Conservation (phyloP, 2,797 vertebrate species). For the Halcyon badia region DNA sequence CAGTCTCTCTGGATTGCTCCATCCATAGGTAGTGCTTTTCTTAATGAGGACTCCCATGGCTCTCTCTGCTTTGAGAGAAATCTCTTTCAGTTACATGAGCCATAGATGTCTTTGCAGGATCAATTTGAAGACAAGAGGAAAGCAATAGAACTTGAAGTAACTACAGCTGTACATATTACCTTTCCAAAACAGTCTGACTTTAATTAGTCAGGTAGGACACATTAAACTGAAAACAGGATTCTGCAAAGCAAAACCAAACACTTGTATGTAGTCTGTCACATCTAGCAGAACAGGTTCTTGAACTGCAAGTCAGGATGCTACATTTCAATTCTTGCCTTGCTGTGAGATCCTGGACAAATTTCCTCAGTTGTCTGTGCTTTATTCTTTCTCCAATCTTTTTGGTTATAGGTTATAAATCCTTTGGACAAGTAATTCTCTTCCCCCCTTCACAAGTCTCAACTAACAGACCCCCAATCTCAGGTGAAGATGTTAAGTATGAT, state of each 20-base stretch:
- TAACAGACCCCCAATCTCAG: not conserved
- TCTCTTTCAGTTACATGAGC: not conserved
- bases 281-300: not conserved
- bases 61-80: not conserved
- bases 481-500: no score
- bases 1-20: not conserved
- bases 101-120: not conserved
- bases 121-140: not conserved
- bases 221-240: not conserved
- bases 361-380: not conserved
- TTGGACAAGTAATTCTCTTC: not conserved
- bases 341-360: not conserved
- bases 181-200: not conserved
- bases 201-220: not conserved
- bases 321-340: not conserved
- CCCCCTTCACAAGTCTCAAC: not conserved
- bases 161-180: not conserved
- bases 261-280: not conserved
- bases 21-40: not conserved
- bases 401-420: not conserved
- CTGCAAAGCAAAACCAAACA: not conserved
- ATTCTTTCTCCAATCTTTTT: not conserved
- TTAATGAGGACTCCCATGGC: not conserved
- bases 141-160: not conserved
- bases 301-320: not conserved